Percentiles rank a stretch among this genome's conserved stretches.
Conservation (phyloP, 1,140 invertebrate genomes). For the Magallana gigas region DNA sequence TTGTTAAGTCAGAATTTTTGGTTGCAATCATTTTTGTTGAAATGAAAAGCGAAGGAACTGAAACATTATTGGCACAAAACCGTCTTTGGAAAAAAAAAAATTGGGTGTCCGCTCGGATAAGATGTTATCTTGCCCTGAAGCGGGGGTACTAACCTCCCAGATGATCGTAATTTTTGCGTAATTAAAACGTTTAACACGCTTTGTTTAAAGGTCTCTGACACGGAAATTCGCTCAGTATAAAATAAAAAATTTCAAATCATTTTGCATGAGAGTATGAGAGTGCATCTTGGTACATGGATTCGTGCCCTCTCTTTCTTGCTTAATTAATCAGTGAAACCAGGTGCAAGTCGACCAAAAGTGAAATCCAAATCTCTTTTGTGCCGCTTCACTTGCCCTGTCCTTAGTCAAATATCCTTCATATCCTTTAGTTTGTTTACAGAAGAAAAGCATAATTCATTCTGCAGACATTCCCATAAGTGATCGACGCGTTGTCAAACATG, state of each 20-base stretch:
- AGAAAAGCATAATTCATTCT: conserved; percentile 14
- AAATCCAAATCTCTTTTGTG: conserved; percentile 25
- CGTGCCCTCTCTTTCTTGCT: not conserved
- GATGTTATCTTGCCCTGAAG: not conserved
- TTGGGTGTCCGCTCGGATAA: not conserved
- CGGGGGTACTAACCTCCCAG: conserved; percentile 10
- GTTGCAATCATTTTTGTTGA: not conserved
- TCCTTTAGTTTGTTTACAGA: conserved; percentile 23
- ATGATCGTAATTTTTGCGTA: not conserved
- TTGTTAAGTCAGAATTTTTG: not conserved
- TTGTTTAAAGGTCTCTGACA: conserved; percentile 1
- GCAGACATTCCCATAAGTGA: not conserved
- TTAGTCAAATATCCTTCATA: conserved; percentile 23
- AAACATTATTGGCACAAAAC: conserved; percentile 25
- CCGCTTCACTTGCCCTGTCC: not conserved
- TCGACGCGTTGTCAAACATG: not conserved
- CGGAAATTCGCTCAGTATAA: not conserved
- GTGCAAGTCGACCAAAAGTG: conserved; percentile 23
- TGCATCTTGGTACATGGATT: not conserved
- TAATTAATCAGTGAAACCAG: conserved; percentile 5
- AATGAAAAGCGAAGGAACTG: conserved; percentile 7
- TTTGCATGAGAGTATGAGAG: not conserved
- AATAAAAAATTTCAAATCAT: not conserved
- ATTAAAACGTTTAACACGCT: conserved; percentile 1
- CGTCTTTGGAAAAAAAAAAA: not conserved